Evolutionary conservation across 2,113 vertebrate species (phyloP).

Genomic region (Bubalus kerabau): DNA sequence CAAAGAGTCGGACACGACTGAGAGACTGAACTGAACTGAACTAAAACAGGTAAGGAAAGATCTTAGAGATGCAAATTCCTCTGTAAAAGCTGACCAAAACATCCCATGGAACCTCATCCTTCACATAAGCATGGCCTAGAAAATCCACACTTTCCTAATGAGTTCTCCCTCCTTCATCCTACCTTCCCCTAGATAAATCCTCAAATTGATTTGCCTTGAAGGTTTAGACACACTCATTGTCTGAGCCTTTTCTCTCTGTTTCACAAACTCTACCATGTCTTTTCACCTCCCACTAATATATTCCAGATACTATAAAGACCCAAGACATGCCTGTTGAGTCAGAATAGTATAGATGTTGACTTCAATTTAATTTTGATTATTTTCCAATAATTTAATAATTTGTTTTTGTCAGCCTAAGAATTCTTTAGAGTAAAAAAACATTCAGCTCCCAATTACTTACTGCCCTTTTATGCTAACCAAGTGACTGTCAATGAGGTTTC

Average conservation of each 20-base stretch:
- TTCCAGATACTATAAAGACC: not conserved
- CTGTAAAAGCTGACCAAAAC: not conserved
- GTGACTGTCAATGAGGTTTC: conserved; percentile 18
- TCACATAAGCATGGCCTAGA: not conserved
- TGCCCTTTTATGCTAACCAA: conserved; percentile 37
- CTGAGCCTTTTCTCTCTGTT: not conserved
- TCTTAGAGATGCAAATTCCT: not conserved
- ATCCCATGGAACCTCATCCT: not conserved
- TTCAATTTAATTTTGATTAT: not conserved
- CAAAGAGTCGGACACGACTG: too few species aligned
- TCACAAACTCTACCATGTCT: not conserved
- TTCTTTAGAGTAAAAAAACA: not conserved
- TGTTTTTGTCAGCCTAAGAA: not conserved
- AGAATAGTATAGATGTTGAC: not conserved
- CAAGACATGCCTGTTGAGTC: not conserved
- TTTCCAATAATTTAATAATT: conserved; percentile 5
- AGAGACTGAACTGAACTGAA: too few species aligned
- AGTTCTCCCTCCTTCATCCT: not conserved
- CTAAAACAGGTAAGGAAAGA: not conserved
- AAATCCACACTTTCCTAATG: not conserved
- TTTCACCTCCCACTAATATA: not conserved
- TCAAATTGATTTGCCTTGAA: not conserved
- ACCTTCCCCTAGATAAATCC: not conserved
- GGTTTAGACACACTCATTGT: not conserved
- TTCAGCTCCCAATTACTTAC: not conserved